Conservation (phyloP, 1,140 invertebrate species). For the Lasaia peninsularis region DNA sequence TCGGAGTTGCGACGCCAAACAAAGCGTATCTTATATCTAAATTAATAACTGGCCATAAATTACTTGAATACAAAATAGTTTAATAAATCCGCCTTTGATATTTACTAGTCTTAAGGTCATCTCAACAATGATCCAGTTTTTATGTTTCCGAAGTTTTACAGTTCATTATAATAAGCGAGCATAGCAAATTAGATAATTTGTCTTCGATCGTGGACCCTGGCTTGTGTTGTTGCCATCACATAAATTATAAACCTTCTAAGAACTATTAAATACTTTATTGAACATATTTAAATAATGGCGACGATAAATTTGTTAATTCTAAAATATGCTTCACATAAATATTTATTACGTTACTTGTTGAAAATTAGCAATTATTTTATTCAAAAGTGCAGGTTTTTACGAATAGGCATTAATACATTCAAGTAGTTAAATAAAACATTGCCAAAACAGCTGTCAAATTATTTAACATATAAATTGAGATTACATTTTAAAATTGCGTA, state of each 20-base stretch:
- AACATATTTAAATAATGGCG: constrained; percentile 30
- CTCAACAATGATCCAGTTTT: background rate
- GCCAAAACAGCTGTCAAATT: no score
- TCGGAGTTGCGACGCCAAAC: no score
- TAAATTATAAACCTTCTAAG: constrained; percentile 52
- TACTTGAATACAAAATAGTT: no score
- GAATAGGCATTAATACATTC: background rate
- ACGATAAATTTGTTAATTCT: constrained; percentile 41
- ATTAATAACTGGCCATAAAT: no score
- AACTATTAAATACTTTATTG: constrained; percentile 33
- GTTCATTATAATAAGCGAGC: constrained; percentile 62
- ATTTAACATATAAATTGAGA: no score
- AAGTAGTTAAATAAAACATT: no score
- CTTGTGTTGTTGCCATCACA: constrained; percentile 34
- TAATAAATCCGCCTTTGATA: background rate
- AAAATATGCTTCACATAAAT: constrained; percentile 25
- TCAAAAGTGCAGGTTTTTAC: background rate
- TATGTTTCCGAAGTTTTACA: background rate
- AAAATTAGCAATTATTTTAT: background rate
- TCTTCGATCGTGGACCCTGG: constrained; percentile 38
- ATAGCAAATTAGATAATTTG: constrained; percentile 63
- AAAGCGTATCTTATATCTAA: no score
- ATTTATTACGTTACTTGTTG: constrained; percentile 5
- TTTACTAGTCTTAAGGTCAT: background rate
- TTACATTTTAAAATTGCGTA: no score